Evolutionary conservation across 2,113 vertebrate species (phyloP).

Genomic region (Leucosticte australis): DNA sequence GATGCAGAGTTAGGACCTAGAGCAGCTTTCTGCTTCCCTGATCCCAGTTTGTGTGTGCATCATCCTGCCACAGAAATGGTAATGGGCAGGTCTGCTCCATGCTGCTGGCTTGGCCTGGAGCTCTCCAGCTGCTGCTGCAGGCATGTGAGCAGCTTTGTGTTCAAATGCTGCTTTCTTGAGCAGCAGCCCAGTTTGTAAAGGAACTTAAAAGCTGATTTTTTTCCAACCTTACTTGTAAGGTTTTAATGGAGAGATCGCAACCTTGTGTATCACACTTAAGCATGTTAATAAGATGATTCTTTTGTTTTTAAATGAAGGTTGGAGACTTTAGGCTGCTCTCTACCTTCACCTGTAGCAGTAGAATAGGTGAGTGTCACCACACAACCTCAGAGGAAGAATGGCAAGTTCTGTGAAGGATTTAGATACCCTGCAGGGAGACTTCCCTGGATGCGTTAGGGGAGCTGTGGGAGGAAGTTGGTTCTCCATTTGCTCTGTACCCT

Average conservation of each 20-base stretch:
- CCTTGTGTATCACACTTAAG: not conserved
- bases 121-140: not conserved
- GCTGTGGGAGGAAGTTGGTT: not conserved
- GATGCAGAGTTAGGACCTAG: rapidly evolving
- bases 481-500: rapidly evolving
- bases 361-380: not conserved
- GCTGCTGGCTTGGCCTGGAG: not conserved
- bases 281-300: not conserved
- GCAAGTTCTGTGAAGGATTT: not conserved
- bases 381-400: not conserved
- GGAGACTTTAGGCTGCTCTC: not conserved
- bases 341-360: not conserved
- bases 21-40: not conserved
- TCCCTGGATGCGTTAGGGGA: not conserved
- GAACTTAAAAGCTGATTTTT: not conserved
- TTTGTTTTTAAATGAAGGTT: not conserved
- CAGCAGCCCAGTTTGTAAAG: not conserved
- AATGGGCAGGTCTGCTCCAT: rapidly evolving
- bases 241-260: not conserved
- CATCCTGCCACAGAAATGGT: rapidly evolving
- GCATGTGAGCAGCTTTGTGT: rapidly evolving
- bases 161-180: not conserved
- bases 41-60: rapidly evolving
- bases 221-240: not conserved
- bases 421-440: not conserved